Percentiles rank a stretch among this genome's conserved stretches.
Conservation (phyloP, 2,113 vertebrate genomes). For the Gasterosteus nipponicus region DNA sequence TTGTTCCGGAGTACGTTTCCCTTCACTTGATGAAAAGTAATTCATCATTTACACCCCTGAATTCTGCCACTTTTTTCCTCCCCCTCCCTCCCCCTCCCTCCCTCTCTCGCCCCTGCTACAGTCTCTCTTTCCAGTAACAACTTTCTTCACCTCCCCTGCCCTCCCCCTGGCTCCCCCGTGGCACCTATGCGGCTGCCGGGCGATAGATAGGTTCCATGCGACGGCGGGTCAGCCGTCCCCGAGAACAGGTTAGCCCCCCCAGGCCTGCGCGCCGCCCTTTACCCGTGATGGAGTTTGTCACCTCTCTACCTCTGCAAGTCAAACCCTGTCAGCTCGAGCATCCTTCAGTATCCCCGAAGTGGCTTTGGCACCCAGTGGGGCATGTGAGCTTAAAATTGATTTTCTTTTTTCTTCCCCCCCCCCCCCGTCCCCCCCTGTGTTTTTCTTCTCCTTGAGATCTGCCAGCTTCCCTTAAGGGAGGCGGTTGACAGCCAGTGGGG, state of each 20-base stretch:
- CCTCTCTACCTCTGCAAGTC: constrained; percentile 98
- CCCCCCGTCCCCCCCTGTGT: constrained; percentile 38
- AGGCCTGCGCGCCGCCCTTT: constrained; percentile 85
- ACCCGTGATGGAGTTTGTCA: constrained; percentile 98
- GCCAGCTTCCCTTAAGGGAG: constrained; percentile 94
- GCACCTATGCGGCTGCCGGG: constrained; percentile 90
- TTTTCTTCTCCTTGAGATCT: constrained; percentile 82
- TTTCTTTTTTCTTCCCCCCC: constrained; percentile 70
- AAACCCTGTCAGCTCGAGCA: constrained; percentile 94
- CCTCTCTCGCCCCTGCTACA: neutral
- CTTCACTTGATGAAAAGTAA: constrained; percentile 99
- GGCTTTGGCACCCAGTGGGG: constrained; percentile 95
- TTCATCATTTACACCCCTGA: constrained; percentile 99
- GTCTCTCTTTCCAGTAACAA: constrained; percentile 55
- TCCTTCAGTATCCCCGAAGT: constrained; percentile 94
- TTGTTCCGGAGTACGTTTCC: constrained; percentile 99
- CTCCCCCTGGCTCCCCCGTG: constrained; percentile 76
- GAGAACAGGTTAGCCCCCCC: constrained; percentile 91
- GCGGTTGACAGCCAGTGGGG: constrained; percentile 86
- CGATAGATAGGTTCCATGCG: constrained; percentile 97
- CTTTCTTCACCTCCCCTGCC: constrained; percentile 53
- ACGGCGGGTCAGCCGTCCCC: constrained; percentile 83
- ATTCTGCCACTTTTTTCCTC: constrained; percentile 90
- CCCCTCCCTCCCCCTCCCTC: constrained; percentile 68
- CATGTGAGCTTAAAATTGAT: constrained; percentile 97